Evolutionary conservation across 2,888 invertebrate genomes (phyloP), one percentile per base, ranked within the genome.

Genomic region (Xanthorhoe spadicearia): DNA sequence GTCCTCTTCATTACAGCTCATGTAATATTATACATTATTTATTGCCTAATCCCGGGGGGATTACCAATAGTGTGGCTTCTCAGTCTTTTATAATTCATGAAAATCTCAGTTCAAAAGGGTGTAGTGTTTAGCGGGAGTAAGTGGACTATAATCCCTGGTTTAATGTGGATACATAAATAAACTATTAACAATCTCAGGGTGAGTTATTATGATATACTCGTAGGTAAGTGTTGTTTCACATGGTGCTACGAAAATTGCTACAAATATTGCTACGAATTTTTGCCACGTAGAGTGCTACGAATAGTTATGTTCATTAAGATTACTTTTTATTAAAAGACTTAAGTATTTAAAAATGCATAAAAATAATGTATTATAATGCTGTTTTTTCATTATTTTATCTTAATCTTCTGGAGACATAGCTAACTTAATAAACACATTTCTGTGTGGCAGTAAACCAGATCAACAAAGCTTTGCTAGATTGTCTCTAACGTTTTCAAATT

Each of bases 1-100:
- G 64, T 15, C 64, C 68, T 65, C 65, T 65, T 70, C 66, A 71
- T 71, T 70, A 71, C 61, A 63, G 51, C 43, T 67, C n/a, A 68
- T 70, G 69, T 59, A 64, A 50, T 32, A 67, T 61, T 66, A 62
- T 61, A 50, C 63, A 66, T 32, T 56, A 56, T 65, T 61, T 69
- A 69, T 61, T 68, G 64, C 56, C 18, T 73, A 68, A 69, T 64
- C 69, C 58, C 17, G 38, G 46, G 46, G 32, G 68, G 69, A 69
- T 73, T 68, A 66, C 57, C 28, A 51, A 64, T 64, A 53, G 61
- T 57, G 61, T 46, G 2, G 54, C 54, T 58, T 56, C 43, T 18
- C 54, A 53, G 15, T 53, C 38, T 62, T 62, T 62, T 50, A 66
- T 63, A 51, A 57, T 66, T 62, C 51, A 67, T 56, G 55, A 28